These are phyloP conservation scores for Pandion haliaetus DNA, from an alignment of 2,113 vertebrate species.

Conservation along the genomic window DNA sequence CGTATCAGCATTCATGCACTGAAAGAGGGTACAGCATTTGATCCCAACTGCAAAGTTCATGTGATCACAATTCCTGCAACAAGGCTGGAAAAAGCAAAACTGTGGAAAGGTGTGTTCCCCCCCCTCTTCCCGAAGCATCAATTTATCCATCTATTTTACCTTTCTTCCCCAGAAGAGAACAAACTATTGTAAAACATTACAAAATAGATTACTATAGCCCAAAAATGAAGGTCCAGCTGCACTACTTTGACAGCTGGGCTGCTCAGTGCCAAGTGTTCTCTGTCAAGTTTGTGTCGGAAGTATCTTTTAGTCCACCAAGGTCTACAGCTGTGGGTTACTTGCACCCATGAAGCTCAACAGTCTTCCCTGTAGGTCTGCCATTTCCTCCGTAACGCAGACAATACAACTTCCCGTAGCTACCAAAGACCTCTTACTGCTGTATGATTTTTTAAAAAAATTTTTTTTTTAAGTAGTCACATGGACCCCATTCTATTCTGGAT, in stretches of 20 bases:
- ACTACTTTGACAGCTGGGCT: background rate
- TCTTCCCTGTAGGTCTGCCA: background rate
- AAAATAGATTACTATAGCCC: background rate
- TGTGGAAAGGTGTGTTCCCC: background rate
- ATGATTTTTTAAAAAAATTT: background rate
- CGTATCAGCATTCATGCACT: background rate
- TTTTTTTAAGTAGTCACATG: background rate
- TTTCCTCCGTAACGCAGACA: background rate
- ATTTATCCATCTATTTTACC: background rate
- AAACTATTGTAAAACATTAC: background rate
- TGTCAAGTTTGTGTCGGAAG: background rate
- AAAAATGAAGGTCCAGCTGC: background rate
- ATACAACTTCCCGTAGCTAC: background rate
- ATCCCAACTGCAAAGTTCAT: background rate
- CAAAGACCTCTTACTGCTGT: background rate
- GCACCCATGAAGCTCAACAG: background rate
- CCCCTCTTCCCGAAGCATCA: background rate
- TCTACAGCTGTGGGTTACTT: background rate
- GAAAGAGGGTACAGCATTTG: background rate
- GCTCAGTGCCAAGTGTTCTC: background rate
- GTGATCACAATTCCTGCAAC: accelerated
- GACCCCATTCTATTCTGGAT: background rate
- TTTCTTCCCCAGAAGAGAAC: background rate
- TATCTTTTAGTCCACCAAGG: background rate
- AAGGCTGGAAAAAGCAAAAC: background rate